Evolutionary conservation across 2,888 invertebrate species (phyloP).

Genomic region (Bimastos eiseni): DNA sequence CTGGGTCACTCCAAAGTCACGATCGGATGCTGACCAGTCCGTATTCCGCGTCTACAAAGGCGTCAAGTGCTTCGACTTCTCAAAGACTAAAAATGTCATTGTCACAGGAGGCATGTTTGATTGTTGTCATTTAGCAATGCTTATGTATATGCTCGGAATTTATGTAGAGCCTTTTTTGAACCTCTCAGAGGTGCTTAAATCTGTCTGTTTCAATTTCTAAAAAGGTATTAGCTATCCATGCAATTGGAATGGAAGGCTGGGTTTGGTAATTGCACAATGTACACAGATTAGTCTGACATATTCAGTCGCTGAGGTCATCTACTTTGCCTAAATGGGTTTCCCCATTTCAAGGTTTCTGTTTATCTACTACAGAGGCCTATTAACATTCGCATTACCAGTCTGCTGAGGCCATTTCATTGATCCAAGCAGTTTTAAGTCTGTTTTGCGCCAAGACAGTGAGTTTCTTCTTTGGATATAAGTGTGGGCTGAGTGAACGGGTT

Average conservation of each 20-base stretch:
- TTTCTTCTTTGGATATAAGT: no score
- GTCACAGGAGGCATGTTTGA: conserved; percentile 61
- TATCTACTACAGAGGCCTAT: neutral
- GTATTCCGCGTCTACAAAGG: conserved; percentile 62
- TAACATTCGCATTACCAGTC: neutral
- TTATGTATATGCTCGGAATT: neutral
- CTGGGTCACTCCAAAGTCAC: neutral
- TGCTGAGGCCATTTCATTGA: no score
- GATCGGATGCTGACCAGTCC: conserved; percentile 54
- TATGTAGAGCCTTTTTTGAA: no score
- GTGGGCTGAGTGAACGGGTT: no score
- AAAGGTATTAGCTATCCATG: neutral
- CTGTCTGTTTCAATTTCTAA: no score
- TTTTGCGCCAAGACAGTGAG: no score
- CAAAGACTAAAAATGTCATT: conserved; percentile 60
- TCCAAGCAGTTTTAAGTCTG: neutral
- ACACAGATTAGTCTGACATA: neutral
- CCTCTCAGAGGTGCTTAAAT: no score
- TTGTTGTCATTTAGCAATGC: no score
- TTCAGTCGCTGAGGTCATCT: neutral
- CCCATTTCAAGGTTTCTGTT: no score
- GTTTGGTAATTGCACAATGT: neutral
- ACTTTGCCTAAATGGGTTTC: neutral
- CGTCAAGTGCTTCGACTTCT: conserved; percentile 62
- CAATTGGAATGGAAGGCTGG: neutral